phyloP scores from a whole-genome alignment of 2,113 vertebrate genomes.

The Fulmarus glacialis region DNA sequence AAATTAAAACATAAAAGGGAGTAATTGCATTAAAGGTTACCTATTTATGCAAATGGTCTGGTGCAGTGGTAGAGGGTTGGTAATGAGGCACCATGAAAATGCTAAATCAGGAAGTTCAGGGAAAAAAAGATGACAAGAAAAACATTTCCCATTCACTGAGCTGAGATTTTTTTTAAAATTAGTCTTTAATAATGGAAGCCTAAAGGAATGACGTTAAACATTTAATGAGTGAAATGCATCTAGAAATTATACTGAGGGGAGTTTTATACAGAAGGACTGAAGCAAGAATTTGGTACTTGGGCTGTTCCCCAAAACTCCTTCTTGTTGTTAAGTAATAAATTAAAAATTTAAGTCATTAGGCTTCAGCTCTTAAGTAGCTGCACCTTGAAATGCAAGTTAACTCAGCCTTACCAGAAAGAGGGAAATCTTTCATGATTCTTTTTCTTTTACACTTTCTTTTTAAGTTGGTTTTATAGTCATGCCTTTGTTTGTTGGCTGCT shows the following conservation, averaged over 20 bases:
- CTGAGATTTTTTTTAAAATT: neutral
- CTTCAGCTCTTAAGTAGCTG: neutral
- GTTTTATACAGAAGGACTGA: neutral
- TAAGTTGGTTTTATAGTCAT: neutral
- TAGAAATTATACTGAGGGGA: neutral
- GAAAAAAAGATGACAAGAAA: neutral
- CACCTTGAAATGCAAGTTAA: neutral
- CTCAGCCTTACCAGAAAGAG: neutral
- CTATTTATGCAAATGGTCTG: neutral
- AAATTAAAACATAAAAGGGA: neutral
- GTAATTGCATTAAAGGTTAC: neutral
- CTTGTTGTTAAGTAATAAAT: neutral
- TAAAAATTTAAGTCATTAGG: neutral
- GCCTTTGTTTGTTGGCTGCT: neutral
- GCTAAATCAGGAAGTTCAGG: neutral
- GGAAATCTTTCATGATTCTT: neutral
- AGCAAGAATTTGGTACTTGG: neutral
- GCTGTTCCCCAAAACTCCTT: neutral
- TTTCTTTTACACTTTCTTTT: neutral
- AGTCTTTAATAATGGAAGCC: neutral
- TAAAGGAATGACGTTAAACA: neutral
- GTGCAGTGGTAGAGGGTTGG: neutral
- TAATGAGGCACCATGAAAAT: neutral
- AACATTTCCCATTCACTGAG: neutral
- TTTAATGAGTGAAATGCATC: neutral